Evolutionary conservation across 2,888 invertebrate species (phyloP).

Genomic region (Cataglyphis rosenhaueri): DNA sequence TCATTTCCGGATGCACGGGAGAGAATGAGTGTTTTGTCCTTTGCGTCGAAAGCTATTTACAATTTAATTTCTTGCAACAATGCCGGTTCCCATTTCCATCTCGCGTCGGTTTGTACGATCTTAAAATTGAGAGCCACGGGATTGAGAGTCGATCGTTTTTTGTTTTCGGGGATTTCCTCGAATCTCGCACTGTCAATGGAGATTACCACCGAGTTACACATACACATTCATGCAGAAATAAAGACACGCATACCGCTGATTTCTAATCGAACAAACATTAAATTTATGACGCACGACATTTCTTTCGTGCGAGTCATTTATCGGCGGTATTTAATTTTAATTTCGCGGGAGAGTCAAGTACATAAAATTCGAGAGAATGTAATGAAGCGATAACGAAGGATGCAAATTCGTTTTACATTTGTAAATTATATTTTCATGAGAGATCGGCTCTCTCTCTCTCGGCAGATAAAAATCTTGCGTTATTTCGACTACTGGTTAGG

Average conservation of each 20-base stretch:
- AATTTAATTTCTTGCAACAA: not conserved
- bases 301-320: not conserved
- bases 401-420: not conserved
- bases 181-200: constrained; percentile 65
- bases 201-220: constrained; percentile 66
- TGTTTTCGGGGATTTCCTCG: constrained; percentile 53
- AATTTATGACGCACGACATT: not conserved
- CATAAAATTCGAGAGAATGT: not conserved
- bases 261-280: not conserved
- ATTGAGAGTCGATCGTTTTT: constrained; percentile 37
- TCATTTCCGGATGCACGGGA: not conserved
- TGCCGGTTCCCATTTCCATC: not conserved
- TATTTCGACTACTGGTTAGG: not conserved
- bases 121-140: not conserved
- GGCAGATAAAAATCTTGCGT: not conserved
- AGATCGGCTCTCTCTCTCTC: not conserved
- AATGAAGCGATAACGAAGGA: not conserved
- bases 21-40: not conserved
- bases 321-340: not conserved
- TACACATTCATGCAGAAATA: not conserved
- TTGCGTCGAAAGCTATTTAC: not conserved
- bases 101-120: constrained; percentile 20
- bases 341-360: not conserved
- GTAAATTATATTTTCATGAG: constrained; percentile 13
- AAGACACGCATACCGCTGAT: not conserved